Conservation (phyloP, 2,113 vertebrate genomes). For the Tretioscincus oriximinensis region DNA sequence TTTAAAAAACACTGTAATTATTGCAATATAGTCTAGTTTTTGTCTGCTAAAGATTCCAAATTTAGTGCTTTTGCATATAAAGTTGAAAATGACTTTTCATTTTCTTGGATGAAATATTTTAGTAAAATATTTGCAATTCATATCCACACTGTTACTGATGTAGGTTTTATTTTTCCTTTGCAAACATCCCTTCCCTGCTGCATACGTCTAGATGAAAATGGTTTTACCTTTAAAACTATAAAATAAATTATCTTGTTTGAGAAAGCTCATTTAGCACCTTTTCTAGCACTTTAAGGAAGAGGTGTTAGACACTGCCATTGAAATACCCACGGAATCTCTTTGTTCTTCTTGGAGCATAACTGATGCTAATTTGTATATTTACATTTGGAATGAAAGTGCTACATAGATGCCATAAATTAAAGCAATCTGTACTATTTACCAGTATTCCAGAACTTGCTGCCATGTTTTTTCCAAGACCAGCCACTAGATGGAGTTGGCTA, state of each 20-base stretch:
- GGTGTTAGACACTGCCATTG: no score
- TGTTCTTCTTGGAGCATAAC: not conserved
- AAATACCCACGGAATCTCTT: not conserved
- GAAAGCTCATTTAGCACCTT: not conserved
- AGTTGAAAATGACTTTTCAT: not conserved
- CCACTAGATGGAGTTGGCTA: not conserved
- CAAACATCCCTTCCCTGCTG: not conserved
- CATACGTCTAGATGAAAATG: not conserved
- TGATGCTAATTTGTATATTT: no score
- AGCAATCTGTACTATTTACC: no score
- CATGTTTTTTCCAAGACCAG: not conserved
- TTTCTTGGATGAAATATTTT: not conserved
- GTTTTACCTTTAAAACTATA: no score
- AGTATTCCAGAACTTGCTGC: no score
- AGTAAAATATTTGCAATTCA: not conserved
- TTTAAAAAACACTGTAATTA: slow-evolving; percentile 13
- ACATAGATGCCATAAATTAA: no score
- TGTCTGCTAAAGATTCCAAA: not conserved
- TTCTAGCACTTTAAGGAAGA: not conserved
- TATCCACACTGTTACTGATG: not conserved
- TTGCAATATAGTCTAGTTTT: not conserved
- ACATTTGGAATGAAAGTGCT: no score
- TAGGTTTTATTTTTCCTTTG: not conserved
- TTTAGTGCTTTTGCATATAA: not conserved
- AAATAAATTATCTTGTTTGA: no score